Base-by-base conservation (phyloP, 2,888 invertebrate species). In the Pseudoips prasinana region DNA sequence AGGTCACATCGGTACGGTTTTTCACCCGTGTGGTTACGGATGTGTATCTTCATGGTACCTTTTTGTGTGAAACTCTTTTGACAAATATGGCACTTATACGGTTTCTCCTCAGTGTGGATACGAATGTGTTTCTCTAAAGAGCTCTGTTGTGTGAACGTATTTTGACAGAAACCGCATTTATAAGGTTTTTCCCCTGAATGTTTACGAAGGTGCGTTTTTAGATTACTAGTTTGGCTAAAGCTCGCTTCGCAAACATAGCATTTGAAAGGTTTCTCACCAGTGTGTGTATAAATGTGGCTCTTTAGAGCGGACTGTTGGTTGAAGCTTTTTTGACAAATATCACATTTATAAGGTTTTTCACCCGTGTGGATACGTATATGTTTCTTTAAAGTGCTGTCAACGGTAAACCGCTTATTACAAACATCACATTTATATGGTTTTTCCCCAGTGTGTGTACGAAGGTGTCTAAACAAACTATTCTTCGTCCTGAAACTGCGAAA, bases 401-500 rank as follows among this genome's bases (percentile, higher is more conserved):
- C 7, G 2, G 7, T 8, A 8, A 25, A 25, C 6, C 17, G 1
- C 7, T 17, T 14, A 2, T 2, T 14, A 17, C 25, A 25, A 5
- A 25, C 1, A 25, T 25, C 25, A 8, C 25, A 25, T 8, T 25
- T 17, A 11, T 25, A 25, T 25, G 7, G 25, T 17, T 17, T 14
- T 1, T 17, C 8, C 14, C 17, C 17, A 14, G 25, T 17, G 17
- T 25, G 25, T 17, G 10, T 9, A 17, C 25, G 25, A 7, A 8
- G 7, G n/a, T 25, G 25, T 1, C 1, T 25, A 2, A 1, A 1
- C 3, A 25, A 17, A 17, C 14, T 1, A 14, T 1, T n/a, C 6
- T 14, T 14, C 8, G 1, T 14, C 1, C 7, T 17, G 8, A 25
- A 25, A 7, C n/a, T 1, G 1, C 10, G 10, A 11, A n/a, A 10